phyloP scores from a whole-genome alignment of 2,797 vertebrate genomes.

The Picus viridis region DNA sequence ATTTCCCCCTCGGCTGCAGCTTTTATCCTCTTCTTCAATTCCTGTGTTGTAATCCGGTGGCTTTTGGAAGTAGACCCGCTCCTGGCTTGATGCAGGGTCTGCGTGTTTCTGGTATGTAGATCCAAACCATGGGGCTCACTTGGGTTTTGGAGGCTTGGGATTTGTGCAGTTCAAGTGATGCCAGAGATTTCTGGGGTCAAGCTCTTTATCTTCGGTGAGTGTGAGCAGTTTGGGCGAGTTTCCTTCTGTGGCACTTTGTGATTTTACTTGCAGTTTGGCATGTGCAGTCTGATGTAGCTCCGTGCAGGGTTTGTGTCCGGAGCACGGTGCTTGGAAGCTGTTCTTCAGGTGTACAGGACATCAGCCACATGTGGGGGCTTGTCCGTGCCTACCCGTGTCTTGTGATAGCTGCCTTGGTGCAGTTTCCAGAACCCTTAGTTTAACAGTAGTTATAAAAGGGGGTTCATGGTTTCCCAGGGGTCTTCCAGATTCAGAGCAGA shows the following conservation, averaged over 20 bases:
- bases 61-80: background rate
- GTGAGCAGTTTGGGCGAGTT: background rate
- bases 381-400: background rate
- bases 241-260: background rate
- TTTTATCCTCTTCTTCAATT: background rate
- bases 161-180: background rate
- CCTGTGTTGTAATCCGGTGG: background rate
- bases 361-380: background rate
- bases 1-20: background rate
- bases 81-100: fast-evolving
- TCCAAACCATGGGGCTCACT: fast-evolving
- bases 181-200: background rate
- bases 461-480: background rate
- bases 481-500: background rate
- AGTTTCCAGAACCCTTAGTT: background rate
- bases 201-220: background rate
- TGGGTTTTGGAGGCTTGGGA: background rate
- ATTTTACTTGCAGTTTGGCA: background rate
- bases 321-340: background rate
- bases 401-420: background rate
- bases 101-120: fast-evolving
- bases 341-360: background rate
- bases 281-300: background rate
- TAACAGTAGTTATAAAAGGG: background rate
- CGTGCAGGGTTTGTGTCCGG: fast-evolving